Percentiles rank a stretch among this genome's conserved stretches.
phyloP scores from a whole-genome alignment of 2,113 vertebrate species.

The Oriolus oriolus region DNA sequence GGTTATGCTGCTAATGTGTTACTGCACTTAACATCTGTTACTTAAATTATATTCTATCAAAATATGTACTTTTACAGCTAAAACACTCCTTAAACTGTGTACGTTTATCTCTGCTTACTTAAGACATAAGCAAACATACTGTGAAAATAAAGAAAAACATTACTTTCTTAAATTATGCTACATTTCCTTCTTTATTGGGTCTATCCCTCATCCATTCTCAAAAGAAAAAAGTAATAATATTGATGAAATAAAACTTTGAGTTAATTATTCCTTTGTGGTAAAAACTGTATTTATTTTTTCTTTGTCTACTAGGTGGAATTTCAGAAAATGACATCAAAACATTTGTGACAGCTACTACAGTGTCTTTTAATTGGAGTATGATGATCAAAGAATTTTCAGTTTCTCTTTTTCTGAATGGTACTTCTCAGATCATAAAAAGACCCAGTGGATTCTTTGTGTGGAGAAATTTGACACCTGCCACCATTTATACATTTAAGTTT shows the following conservation, averaged over 20 bases:
- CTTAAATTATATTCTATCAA: neutral
- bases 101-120: neutral
- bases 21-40: neutral
- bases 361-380: conserved; percentile 75
- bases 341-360: conserved; percentile 72
- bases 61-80: neutral
- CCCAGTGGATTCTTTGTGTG: conserved; percentile 57
- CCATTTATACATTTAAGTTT: conserved; percentile 70
- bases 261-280: neutral
- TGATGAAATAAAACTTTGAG: neutral
- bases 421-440: conserved; percentile 38
- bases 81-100: neutral
- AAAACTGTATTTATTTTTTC: neutral
- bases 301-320: conserved; percentile 56
- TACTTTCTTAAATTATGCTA: neutral
- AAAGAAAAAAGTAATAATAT: neutral
- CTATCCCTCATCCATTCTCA: neutral
- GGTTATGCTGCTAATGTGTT: neutral
- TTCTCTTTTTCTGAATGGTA: conserved; percentile 61
- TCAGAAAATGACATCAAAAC: conserved; percentile 53
- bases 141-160: neutral
- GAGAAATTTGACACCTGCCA: conserved; percentile 73
- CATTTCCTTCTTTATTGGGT: neutral
- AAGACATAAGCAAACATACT: neutral
- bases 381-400: conserved; percentile 42